Conservation (phyloP, 2,888 invertebrate species). For the Nomada lathburiana region DNA sequence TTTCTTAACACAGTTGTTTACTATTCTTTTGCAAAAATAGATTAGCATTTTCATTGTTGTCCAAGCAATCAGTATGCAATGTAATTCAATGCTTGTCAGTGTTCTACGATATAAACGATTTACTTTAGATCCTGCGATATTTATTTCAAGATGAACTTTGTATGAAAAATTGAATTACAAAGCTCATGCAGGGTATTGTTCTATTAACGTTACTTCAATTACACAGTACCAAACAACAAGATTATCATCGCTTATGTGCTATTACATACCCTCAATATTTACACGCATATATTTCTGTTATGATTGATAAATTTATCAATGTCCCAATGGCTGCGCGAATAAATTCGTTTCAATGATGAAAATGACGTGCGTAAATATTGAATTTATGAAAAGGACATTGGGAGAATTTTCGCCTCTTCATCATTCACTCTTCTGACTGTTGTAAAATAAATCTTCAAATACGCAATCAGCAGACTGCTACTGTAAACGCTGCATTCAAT, state of each 20-base stretch:
- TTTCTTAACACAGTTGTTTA: too few species aligned
- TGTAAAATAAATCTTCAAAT: constrained; percentile 39
- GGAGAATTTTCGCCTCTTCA: background rate
- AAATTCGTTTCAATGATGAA: background rate
- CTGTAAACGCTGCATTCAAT: constrained; percentile 6
- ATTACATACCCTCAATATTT: background rate
- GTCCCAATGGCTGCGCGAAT: background rate
- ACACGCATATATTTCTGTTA: background rate
- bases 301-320: background rate
- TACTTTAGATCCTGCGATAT: too few species aligned
- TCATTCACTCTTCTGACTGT: constrained; percentile 33
- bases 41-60: too few species aligned
- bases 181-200: too few species aligned
- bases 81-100: too few species aligned
- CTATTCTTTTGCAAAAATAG: too few species aligned
- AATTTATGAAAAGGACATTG: background rate
- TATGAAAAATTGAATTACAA: background rate
- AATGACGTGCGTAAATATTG: background rate
- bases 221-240: too few species aligned
- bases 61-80: too few species aligned
- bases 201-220: too few species aligned
- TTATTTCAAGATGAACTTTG: too few species aligned
- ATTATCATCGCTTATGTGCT: too few species aligned
- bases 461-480: constrained; percentile 4
- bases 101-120: too few species aligned